A percentile compares a stretch with the other conserved stretches of the same genome.
Conservation (phyloP, 2,888 invertebrate genomes). For the Drosophila demipolita region DNA sequence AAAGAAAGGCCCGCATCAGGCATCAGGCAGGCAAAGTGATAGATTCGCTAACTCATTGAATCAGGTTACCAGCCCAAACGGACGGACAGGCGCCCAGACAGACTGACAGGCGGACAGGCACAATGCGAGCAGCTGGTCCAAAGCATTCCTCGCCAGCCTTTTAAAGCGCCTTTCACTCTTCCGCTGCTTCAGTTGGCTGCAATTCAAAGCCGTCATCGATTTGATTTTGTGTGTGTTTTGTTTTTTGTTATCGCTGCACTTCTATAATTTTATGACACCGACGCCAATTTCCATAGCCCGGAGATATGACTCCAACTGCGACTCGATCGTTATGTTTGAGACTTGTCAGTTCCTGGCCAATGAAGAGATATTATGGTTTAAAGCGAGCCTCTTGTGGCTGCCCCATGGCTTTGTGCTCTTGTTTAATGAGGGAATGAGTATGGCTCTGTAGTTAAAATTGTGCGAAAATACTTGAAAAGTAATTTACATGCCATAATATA, state of each 20-base stretch:
- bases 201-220: conserved; percentile 33
- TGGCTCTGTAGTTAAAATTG: background rate
- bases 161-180: conserved; percentile 58
- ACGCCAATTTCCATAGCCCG: conserved; percentile 63
- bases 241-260: conserved; percentile 37
- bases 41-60: conserved; percentile 69
- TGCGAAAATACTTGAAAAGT: background rate
- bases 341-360: conserved; percentile 50
- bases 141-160: conserved; percentile 34
- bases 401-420: conserved; percentile 24
- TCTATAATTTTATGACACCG: conserved; percentile 56
- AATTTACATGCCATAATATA: background rate
- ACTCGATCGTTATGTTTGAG: conserved; percentile 28
- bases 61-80: conserved; percentile 70
- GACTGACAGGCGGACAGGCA: conserved; percentile 23
- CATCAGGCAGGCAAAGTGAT: conserved; percentile 51
- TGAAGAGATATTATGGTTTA: conserved; percentile 51
- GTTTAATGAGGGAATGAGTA: conserved; percentile 19
- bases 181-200: conserved; percentile 42
- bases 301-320: conserved; percentile 43
- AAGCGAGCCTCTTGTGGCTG: conserved; percentile 17
- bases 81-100: background rate
- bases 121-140: conserved; percentile 49
- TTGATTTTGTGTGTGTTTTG: conserved; percentile 16
- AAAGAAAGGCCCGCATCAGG: conserved; percentile 56